Evolutionary conservation across 2,113 vertebrate species (phyloP).

Genomic region (Corythornis vintsioides): DNA sequence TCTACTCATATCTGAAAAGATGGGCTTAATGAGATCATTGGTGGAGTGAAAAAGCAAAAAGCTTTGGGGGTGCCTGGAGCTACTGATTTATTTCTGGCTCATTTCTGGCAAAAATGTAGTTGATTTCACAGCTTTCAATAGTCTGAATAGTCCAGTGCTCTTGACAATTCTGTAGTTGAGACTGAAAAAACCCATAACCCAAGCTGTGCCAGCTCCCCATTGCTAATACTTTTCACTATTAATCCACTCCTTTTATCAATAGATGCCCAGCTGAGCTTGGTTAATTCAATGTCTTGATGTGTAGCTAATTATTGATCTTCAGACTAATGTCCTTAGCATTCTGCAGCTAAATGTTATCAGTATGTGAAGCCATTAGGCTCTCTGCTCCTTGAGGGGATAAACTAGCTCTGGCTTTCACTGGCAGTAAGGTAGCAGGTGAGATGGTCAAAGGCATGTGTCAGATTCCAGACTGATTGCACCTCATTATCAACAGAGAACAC

Average conservation of each 20-base stretch:
- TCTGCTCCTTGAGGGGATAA: background rate
- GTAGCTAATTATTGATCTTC: slow-evolving; percentile 17
- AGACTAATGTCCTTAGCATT: background rate
- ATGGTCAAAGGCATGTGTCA: background rate
- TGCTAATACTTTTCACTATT: background rate
- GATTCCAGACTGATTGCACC: background rate
- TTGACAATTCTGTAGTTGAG: background rate
- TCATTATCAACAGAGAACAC: background rate
- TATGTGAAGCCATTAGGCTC: background rate
- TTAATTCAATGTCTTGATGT: slow-evolving; percentile 1
- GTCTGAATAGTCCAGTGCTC: background rate
- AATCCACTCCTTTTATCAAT: slow-evolving; percentile 37
- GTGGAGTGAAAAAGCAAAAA: background rate
- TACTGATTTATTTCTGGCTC: slow-evolving; percentile 14
- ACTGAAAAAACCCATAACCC: background rate
- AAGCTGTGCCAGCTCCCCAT: background rate
- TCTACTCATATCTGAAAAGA: background rate
- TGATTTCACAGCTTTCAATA: slow-evolving; percentile 1
- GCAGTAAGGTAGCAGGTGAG: background rate
- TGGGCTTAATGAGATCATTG: background rate
- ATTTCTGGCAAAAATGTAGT: slow-evolving; percentile 13
- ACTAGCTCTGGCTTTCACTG: background rate
- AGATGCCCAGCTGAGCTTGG: background rate
- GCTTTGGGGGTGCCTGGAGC: background rate
- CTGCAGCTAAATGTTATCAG: slow-evolving; percentile 24